These are phyloP conservation scores for Diarsia brunnea DNA, from an alignment of 2,888 invertebrate species.

Conservation along the genomic window DNA sequence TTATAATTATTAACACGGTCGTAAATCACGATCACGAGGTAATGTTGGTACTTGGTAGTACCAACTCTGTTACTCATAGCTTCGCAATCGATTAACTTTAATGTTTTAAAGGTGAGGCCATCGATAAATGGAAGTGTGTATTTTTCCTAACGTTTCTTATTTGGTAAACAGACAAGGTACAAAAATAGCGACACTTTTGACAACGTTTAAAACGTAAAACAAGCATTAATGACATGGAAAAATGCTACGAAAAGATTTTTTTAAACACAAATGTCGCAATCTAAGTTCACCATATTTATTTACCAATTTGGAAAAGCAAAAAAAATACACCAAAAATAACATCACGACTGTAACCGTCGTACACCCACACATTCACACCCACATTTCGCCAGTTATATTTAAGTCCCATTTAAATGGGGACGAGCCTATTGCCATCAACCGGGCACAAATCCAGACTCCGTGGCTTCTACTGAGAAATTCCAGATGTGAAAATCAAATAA, in stretches of 20 bases:
- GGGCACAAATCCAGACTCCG: no score
- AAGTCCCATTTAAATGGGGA: no score
- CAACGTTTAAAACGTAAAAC: neutral
- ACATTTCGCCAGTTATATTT: no score
- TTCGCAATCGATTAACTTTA: neutral
- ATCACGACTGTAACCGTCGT: no score
- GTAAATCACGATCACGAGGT: neutral
- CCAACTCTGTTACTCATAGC: neutral
- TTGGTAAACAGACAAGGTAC: neutral
- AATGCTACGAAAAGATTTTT: neutral
- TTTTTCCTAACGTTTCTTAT: neutral
- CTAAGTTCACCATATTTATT: neutral
- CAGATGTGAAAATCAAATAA: no score
- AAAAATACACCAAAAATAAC: neutral
- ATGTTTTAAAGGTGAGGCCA: neutral
- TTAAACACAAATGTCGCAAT: neutral
- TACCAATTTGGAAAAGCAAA: neutral
- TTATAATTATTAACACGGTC: neutral
- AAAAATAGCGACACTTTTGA: neutral
- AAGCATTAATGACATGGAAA: neutral
- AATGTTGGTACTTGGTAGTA: neutral
- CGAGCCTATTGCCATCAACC: no score
- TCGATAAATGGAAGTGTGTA: neutral
- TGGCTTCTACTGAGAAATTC: no score
- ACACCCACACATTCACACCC: no score